A percentile compares a stretch with the other conserved stretches of the same genome.
phyloP scores from a whole-genome alignment of 2,797 vertebrate genomes.

The Onychomys leucogaster region DNA sequence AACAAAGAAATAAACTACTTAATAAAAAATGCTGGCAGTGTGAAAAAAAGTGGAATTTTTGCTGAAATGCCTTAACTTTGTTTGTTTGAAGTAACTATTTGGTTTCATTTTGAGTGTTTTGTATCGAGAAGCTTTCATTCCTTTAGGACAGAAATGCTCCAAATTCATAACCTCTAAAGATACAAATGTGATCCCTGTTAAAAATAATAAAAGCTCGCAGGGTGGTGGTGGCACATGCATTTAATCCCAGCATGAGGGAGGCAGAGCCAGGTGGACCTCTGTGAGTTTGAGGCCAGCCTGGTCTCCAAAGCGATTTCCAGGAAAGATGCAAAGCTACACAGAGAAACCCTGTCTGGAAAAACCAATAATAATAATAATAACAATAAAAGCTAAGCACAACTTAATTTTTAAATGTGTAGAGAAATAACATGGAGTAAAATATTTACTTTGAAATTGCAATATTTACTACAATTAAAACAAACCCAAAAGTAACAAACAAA shows the following conservation, averaged over 20 bases:
- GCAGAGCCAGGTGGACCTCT: no score
- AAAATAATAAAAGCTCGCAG: constrained; percentile 35
- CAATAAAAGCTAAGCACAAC: not conserved
- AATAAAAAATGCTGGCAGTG: not conserved
- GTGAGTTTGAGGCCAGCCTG: no score
- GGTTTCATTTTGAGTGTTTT: constrained; percentile 85
- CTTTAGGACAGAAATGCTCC: constrained; percentile 68
- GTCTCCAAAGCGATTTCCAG: no score
- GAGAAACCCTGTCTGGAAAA: no score
- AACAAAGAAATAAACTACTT: constrained; percentile 81
- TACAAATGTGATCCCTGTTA: constrained; percentile 64
- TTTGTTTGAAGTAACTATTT: constrained; percentile 84
- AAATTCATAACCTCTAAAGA: constrained; percentile 73
- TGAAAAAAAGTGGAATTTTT: constrained; percentile 68
- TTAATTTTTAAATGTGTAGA: constrained; percentile 34
- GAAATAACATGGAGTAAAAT: constrained; percentile 52
- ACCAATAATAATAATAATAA: no score
- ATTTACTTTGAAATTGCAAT: not conserved
- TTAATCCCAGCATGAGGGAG: no score
- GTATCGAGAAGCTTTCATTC: constrained; percentile 85
- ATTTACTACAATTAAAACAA: not conserved
- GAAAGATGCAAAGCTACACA: no score
- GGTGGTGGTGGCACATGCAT: no score
- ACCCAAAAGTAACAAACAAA: not conserved
- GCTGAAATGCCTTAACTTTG: constrained; percentile 83